Conservation (phyloP, 2,797 vertebrate species). For the Gephyroberyx darwinii region DNA sequence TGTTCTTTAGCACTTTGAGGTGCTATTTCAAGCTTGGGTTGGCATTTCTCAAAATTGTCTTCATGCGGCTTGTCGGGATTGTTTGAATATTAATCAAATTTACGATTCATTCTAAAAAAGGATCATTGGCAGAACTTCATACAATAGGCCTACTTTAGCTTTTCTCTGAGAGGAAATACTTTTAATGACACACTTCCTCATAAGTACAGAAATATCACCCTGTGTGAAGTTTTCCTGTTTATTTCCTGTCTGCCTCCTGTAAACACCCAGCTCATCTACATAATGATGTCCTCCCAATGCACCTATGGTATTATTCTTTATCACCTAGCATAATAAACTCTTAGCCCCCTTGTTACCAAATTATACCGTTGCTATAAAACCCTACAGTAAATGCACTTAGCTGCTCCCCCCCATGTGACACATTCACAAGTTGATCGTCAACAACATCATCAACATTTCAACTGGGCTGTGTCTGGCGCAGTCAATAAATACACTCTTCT, state of each 20-base stretch:
- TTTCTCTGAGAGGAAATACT: conserved; percentile 2
- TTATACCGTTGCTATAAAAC: conserved; percentile 76
- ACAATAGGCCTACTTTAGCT: neutral
- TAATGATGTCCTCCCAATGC: conserved; percentile 69
- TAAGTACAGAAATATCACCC: conserved; percentile 19
- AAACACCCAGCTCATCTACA: conserved; percentile 70
- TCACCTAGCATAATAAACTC: conserved; percentile 74
- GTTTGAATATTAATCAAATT: neutral
- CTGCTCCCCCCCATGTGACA: conserved; percentile 46
- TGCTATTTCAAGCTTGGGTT: neutral
- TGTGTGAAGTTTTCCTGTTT: conserved; percentile 44
- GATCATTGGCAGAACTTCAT: neutral
- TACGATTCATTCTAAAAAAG: neutral
- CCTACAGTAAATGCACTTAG: conserved; percentile 59
- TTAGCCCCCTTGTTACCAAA: conserved; percentile 72
- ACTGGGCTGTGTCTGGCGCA: conserved; percentile 15
- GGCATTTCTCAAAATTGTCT: neutral
- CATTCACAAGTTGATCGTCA: conserved; percentile 53
- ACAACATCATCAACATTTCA: conserved; percentile 58
- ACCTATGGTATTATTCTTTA: conserved; percentile 75
- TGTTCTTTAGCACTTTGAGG: neutral
- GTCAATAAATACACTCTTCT: conserved; percentile 49
- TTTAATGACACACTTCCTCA: conserved; percentile 8
- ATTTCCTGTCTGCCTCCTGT: conserved; percentile 47
- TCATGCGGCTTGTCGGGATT: too few species aligned